Evolutionary conservation across 2,113 vertebrate species (phyloP).

Genomic region (Phalacrocorax carbo): DNA sequence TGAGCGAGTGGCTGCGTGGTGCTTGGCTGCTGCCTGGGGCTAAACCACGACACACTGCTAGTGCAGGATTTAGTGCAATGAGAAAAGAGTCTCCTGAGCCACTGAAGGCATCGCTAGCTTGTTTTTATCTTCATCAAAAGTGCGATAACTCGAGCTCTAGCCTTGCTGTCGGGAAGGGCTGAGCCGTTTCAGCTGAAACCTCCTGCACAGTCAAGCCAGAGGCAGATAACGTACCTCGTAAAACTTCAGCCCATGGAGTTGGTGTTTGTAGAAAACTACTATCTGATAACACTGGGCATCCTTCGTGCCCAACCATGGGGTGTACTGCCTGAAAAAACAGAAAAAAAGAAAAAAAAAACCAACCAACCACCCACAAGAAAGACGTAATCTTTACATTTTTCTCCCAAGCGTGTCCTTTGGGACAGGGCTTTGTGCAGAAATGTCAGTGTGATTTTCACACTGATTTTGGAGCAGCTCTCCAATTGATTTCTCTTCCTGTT

Average conservation of each 20-base stretch:
- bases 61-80: conserved; percentile 4
- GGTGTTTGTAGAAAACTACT: not conserved
- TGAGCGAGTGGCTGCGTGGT: too few relatives aligned
- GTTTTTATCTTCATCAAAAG: not conserved
- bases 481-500: not conserved
- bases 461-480: not conserved
- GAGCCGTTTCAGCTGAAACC: not conserved
- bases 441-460: not conserved
- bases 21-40: too few relatives aligned
- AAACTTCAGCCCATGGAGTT: not conserved
- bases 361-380: not conserved
- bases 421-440: not conserved
- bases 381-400: not conserved
- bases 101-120: not conserved
- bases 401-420: not conserved
- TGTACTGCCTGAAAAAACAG: accelerated
- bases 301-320: not conserved
- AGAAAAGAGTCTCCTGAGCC: not conserved
- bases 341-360: accelerated
- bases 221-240: not conserved
- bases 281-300: not conserved
- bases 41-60: not conserved
- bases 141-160: not conserved
- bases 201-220: not conserved
- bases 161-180: accelerated